Evolutionary conservation across 2,888 invertebrate genomes (phyloP).

Genomic region (Agrochola circellaris): DNA sequence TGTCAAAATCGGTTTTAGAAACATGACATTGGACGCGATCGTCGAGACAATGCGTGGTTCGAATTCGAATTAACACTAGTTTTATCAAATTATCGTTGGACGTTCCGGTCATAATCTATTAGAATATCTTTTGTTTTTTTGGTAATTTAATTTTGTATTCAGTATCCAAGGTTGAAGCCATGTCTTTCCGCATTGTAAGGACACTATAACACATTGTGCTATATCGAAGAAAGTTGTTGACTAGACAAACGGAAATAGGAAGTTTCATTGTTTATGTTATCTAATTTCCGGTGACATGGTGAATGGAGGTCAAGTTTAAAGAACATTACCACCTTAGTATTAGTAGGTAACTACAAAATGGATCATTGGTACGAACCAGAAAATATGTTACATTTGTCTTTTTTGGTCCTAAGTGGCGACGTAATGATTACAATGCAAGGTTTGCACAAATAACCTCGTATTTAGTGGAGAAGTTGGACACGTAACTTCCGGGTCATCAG

Average conservation of each 20-base stretch:
- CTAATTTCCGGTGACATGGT: conserved; percentile 76
- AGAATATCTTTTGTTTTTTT: conserved; percentile 67
- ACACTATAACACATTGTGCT: conserved; percentile 58
- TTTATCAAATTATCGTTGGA: conserved; percentile 63
- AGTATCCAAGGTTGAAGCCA: conserved; percentile 55
- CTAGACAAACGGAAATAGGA: conserved; percentile 83
- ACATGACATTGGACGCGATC: conserved; percentile 83
- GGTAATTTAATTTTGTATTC: conserved; percentile 59
- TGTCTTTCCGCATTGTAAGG: conserved; percentile 69
- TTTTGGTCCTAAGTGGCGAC: not conserved
- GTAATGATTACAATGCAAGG: not conserved
- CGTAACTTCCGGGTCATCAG: not conserved
- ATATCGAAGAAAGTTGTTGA: conserved; percentile 84
- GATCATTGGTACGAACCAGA: not conserved
- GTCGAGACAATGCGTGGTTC: conserved; percentile 80
- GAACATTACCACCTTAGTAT: conserved; percentile 7
- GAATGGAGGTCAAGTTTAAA: conserved; percentile 79
- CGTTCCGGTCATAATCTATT: conserved; percentile 63
- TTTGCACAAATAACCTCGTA: not conserved
- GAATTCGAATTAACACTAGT: conserved; percentile 78
- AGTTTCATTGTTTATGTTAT: conserved; percentile 75
- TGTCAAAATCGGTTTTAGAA: conserved; percentile 77
- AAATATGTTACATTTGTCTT: not conserved
- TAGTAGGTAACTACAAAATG: not conserved
- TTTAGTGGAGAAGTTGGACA: not conserved